Conservation (phyloP, 2,888 invertebrate genomes). For the Diplolepis rosae region DNA sequence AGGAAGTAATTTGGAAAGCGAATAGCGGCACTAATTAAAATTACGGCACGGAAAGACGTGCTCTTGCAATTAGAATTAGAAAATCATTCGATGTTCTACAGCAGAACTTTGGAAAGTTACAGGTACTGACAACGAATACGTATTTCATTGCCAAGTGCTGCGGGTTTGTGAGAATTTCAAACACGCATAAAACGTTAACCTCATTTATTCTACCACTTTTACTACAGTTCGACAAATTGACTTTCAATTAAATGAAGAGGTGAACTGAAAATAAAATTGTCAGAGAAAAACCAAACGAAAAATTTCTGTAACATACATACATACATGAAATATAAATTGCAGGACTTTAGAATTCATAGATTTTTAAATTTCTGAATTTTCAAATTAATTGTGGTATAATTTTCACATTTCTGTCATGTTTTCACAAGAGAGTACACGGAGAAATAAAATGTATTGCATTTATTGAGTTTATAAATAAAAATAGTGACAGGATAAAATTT, state of each 20-base stretch:
- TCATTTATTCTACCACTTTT: background rate
- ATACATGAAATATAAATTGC: too few species aligned
- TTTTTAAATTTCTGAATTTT: too few species aligned
- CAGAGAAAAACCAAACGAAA: background rate
- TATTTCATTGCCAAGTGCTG: slow-evolving; percentile 8
- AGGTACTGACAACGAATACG: slow-evolving; percentile 14
- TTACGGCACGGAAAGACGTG: slow-evolving; percentile 23
- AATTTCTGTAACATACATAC: too few species aligned
- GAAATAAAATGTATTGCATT: too few species aligned
- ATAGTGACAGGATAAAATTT: too few species aligned
- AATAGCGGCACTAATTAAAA: slow-evolving; percentile 18
- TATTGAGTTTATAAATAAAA: too few species aligned
- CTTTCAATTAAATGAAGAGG: background rate
- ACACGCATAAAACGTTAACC: background rate
- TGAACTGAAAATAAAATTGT: background rate
- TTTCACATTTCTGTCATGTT: too few species aligned
- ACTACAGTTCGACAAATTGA: background rate
- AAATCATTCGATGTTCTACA: slow-evolving; percentile 7
- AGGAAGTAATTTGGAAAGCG: slow-evolving; percentile 6
- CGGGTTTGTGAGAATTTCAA: slow-evolving; percentile 7
- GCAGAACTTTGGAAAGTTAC: slow-evolving; percentile 24
- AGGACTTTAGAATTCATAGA: too few species aligned
- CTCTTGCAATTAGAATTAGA: slow-evolving; percentile 25
- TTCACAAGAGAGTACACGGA: too few species aligned
- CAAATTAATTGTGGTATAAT: too few species aligned